These are phyloP conservation scores for Drosophila pallidifrons DNA, from an alignment of 1,140 invertebrate genomes.

Conservation along the genomic window DNA sequence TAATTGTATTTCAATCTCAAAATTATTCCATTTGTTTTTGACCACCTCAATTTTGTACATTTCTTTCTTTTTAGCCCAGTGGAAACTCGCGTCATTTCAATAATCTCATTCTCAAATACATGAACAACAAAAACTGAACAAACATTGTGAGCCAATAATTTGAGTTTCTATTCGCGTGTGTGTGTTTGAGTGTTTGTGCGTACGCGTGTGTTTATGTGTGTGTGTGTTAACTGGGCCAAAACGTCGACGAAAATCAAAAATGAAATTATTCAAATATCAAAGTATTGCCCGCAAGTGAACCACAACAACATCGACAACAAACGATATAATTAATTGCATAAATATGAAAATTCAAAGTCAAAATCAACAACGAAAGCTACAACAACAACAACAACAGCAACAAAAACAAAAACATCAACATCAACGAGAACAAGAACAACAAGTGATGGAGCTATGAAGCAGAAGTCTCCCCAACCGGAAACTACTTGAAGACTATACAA, in stretches of 20 bases:
- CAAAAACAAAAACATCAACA: neutral
- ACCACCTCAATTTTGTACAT: neutral
- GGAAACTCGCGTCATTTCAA: neutral
- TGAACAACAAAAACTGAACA: constrained; percentile 6
- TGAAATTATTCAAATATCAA: constrained; percentile 62
- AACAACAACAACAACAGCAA: constrained; percentile 7
- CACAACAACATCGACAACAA: constrained; percentile 31
- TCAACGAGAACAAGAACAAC: constrained; percentile 7
- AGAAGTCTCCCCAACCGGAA: constrained; percentile 16
- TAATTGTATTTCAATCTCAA: neutral
- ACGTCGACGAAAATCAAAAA: constrained; percentile 34
- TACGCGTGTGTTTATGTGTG: constrained; percentile 11
- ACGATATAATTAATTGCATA: constrained; percentile 45
- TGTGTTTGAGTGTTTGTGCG: neutral
- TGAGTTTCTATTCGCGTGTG: constrained; percentile 24
- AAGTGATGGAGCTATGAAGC: constrained; percentile 34
- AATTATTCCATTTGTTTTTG: neutral
- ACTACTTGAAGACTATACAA: constrained; percentile 20
- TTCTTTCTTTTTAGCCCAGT: constrained; percentile 9
- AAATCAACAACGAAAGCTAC: constrained; percentile 27
- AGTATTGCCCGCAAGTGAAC: constrained; percentile 49
- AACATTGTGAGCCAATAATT: constrained; percentile 1
- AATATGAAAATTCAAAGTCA: constrained; percentile 56
- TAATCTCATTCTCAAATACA: neutral
- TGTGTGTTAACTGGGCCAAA: constrained; percentile 47